These are phyloP conservation scores for Oceanites oceanicus DNA, from an alignment of 2,113 vertebrate species.

Conservation along the genomic window DNA sequence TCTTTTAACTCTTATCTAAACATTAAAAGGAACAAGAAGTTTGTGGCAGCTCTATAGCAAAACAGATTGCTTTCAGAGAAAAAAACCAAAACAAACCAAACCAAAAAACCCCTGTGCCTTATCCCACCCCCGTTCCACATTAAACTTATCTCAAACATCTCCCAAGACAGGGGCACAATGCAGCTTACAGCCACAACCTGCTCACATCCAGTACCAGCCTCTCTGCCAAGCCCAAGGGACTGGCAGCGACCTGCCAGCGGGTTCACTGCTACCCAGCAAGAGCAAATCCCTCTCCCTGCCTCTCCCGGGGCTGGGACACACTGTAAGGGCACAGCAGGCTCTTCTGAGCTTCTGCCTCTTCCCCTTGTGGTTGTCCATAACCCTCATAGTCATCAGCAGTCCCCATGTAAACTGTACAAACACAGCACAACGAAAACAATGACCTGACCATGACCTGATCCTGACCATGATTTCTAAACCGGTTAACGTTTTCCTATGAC, in stretches of 20 bases:
- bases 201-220: not conserved
- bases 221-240: not conserved
- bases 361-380: not conserved
- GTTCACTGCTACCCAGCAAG: not conserved
- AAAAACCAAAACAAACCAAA: not conserved
- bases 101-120: not conserved
- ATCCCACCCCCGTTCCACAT: not conserved
- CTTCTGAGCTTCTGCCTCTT: not conserved
- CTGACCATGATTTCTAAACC: not conserved
- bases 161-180: not conserved
- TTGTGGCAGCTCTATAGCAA: not conserved
- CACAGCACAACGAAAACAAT: not conserved
- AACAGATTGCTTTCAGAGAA: not conserved
- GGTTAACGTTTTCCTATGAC: not conserved
- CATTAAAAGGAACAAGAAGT: conserved; percentile 24
- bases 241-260: not conserved
- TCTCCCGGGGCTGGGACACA: not conserved
- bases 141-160: not conserved
- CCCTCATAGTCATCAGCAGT: not conserved
- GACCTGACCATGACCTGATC: not conserved
- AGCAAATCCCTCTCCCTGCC: not conserved
- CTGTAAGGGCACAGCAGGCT: not conserved
- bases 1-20: conserved; percentile 17
- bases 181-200: not conserved
- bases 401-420: not conserved